Conservation (phyloP, 1,140 invertebrate species). For the Cydia splendana region DNA sequence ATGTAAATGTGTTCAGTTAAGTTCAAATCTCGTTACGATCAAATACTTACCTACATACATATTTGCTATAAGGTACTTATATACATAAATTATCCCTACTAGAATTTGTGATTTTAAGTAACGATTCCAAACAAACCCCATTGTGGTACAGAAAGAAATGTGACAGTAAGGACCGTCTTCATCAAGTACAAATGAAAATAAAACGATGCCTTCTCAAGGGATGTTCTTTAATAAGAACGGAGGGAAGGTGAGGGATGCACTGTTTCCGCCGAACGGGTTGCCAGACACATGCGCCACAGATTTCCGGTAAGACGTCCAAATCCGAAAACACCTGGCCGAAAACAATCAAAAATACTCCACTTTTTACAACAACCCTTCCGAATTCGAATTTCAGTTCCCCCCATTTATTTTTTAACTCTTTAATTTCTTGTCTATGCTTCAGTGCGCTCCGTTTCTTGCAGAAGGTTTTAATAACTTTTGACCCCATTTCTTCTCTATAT, state of each 20-base stretch:
- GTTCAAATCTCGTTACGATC: too few relatives aligned
- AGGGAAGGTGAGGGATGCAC: slow-evolving; percentile 61
- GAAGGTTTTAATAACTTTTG: slow-evolving; percentile 37
- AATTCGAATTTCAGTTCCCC: slow-evolving; percentile 62
- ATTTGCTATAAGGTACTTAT: too few relatives aligned
- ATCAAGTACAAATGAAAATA: slow-evolving; percentile 39
- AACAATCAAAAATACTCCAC: slow-evolving; percentile 64
- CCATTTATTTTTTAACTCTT: slow-evolving; percentile 59
- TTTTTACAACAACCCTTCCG: slow-evolving; percentile 69
- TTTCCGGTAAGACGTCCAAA: slow-evolving; percentile 72
- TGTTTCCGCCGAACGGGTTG: slow-evolving; percentile 72
- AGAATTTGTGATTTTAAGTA: neutral
- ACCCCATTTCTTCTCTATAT: slow-evolving; percentile 41
- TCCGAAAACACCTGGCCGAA: slow-evolving; percentile 69
- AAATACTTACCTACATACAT: too few relatives aligned
- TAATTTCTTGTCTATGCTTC: slow-evolving; percentile 53
- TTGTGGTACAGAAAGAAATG: slow-evolving; percentile 27
- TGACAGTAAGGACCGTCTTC: slow-evolving; percentile 34
- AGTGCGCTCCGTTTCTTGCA: slow-evolving; percentile 40
- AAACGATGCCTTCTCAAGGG: slow-evolving; percentile 48
- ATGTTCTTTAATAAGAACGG: slow-evolving; percentile 62
- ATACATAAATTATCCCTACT: too few relatives aligned
- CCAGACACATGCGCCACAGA: slow-evolving; percentile 72
- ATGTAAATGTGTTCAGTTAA: too few relatives aligned
- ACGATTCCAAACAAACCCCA: neutral